Percentiles rank a stretch among this genome's conserved stretches.
phyloP scores from a whole-genome alignment of 2,113 vertebrate species.

The Archilochus colubris region DNA sequence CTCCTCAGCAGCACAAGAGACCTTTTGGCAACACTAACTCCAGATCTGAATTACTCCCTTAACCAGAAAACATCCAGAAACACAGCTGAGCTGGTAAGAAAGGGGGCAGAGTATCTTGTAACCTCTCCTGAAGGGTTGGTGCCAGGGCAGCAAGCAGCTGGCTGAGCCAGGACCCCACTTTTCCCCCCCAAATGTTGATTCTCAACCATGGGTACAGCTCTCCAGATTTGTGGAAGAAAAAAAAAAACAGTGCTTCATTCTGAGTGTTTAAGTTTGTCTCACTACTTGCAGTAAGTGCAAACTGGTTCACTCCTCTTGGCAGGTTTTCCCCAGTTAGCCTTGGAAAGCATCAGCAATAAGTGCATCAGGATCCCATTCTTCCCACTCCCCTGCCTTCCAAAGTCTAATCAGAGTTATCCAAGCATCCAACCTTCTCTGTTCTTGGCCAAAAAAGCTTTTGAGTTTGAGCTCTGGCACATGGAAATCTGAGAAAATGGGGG shows the following conservation, averaged over 20 bases:
- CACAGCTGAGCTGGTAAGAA: accelerated
- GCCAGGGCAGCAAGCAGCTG: not conserved
- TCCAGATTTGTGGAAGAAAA: not conserved
- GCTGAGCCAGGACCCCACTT: not conserved
- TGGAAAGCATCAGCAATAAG: not conserved
- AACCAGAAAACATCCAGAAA: not conserved
- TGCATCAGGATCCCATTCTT: not conserved
- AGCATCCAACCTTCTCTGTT: not conserved
- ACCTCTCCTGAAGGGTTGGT: accelerated
- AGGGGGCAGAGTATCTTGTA: accelerated
- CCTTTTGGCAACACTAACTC: not conserved
- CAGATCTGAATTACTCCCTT: not conserved
- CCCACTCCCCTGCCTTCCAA: not conserved
- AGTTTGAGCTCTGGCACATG: not conserved
- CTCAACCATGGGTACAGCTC: not conserved
- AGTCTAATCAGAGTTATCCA: not conserved
- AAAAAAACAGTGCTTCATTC: not conserved
- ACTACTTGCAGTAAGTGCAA: not conserved
- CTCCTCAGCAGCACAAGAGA: not conserved
- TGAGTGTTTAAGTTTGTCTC: not conserved
- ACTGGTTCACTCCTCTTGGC: not conserved
- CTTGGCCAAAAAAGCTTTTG: not conserved
- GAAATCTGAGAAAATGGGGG: not conserved
- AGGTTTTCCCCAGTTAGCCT: not conserved
- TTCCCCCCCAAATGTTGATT: accelerated